Conservation (phyloP, 2,797 vertebrate species). For the Schizopygopsis malacanthus region DNA sequence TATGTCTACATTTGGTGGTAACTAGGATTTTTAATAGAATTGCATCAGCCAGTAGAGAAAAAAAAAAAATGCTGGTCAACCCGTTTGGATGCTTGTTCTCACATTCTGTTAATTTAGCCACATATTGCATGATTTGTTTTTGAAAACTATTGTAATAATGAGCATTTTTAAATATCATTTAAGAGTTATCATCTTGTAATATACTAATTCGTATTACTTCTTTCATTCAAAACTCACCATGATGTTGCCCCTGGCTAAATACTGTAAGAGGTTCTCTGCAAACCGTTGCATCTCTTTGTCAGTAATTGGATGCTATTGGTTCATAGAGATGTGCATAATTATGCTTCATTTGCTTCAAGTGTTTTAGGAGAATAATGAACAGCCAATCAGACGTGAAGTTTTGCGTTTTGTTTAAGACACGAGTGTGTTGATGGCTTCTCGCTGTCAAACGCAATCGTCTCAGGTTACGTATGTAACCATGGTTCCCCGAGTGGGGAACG, state of each 20-base stretch:
- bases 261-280: constrained; percentile 38
- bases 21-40: neutral
- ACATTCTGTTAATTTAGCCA: neutral
- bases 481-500: too few relatives aligned
- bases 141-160: neutral
- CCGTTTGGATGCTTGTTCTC: neutral
- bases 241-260: constrained; percentile 30
- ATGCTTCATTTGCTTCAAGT: constrained; percentile 60
- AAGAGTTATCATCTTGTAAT: constrained; percentile 13
- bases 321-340: constrained; percentile 53
- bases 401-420: constrained; percentile 40
- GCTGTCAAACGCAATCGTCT: constrained; percentile 19
- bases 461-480: too few relatives aligned
- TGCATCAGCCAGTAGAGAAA: neutral
- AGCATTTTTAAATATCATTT: neutral
- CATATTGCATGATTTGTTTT: neutral
- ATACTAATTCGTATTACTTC: neutral
- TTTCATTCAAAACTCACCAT: constrained; percentile 27
- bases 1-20: neutral
- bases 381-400: constrained; percentile 62
- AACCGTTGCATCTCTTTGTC: constrained; percentile 39
- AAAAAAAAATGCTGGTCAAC: neutral
- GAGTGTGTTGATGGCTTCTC: constrained; percentile 42
- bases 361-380: constrained; percentile 70
- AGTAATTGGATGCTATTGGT: constrained; percentile 42